phyloP scores from a whole-genome alignment of 2,797 vertebrate genomes.

The Eurystomus glaucurus region DNA sequence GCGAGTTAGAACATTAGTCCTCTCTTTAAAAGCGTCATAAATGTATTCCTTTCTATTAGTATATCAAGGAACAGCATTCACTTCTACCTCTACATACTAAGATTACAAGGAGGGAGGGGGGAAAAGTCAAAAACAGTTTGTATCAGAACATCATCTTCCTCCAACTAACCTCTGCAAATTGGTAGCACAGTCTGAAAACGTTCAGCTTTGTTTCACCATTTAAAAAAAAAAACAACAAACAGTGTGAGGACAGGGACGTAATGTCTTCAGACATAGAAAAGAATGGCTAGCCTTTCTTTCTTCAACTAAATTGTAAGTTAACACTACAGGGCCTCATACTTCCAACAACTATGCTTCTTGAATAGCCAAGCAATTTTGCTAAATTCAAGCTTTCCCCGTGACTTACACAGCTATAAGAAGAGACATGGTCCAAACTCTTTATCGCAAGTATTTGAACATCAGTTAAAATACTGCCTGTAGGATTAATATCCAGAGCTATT shows the following conservation, averaged over 20 bases:
- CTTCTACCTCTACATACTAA: neutral
- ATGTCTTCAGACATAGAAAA: neutral
- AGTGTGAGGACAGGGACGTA: fast-evolving
- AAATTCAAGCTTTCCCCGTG: neutral
- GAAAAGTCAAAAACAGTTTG: neutral
- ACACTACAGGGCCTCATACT: neutral
- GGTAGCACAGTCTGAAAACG: fast-evolving
- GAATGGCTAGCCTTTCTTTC: neutral
- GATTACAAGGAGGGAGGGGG: neutral
- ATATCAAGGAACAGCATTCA: neutral
- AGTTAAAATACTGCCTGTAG: neutral
- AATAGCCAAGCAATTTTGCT: neutral
- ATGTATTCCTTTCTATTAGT: neutral
- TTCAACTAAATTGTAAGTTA: neutral
- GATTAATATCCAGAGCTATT: neutral
- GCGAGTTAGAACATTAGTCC: neutral
- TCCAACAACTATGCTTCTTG: neutral
- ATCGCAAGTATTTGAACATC: neutral
- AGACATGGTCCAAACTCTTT: neutral
- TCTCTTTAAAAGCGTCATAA: neutral
- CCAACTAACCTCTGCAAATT: neutral
- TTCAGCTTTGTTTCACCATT: neutral
- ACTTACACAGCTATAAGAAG: neutral
- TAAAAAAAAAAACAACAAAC: neutral
- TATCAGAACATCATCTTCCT: neutral